These are phyloP conservation scores for Herminia tarsipennalis DNA, from an alignment of 2,888 invertebrate genomes.

Conservation along the genomic window DNA sequence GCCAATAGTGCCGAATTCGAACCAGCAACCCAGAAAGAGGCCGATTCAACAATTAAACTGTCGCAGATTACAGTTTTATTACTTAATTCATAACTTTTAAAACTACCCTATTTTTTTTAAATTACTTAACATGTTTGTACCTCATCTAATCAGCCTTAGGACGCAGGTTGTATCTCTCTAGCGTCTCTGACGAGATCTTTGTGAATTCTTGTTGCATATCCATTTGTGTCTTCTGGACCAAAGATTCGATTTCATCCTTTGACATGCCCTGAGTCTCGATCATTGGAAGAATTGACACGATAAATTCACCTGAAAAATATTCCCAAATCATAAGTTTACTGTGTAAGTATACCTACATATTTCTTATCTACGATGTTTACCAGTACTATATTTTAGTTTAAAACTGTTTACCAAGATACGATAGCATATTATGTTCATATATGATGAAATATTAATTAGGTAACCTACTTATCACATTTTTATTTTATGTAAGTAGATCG, in stretches of 20 bases:
- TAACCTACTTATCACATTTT: no score
- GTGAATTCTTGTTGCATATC: constrained; percentile 88
- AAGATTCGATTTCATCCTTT: constrained; percentile 86
- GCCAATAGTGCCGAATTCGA: no score
- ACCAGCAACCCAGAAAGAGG: no score
- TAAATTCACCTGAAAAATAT: constrained; percentile 85
- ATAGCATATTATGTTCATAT: no score
- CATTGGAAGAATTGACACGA: constrained; percentile 90
- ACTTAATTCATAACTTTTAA: constrained; percentile 1
- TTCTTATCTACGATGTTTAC: not conserved
- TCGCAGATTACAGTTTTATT: not conserved
- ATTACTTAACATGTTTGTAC: constrained; percentile 14
- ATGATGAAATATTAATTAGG: no score
- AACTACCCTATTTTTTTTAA: constrained; percentile 9
- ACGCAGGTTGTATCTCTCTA: constrained; percentile 43
- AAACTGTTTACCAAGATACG: no score
- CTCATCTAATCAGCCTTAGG: constrained; percentile 50
- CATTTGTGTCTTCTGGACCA: constrained; percentile 88
- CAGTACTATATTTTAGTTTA: no score
- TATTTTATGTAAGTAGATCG: no score
- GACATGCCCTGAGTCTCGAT: constrained; percentile 88
- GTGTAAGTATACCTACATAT: not conserved
- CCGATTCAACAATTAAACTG: no score
- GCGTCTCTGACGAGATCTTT: constrained; percentile 68
- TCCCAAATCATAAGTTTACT: no score